Conservation (phyloP, 23 tunicate species). For the Clavelina lepadiformis region DNA sequence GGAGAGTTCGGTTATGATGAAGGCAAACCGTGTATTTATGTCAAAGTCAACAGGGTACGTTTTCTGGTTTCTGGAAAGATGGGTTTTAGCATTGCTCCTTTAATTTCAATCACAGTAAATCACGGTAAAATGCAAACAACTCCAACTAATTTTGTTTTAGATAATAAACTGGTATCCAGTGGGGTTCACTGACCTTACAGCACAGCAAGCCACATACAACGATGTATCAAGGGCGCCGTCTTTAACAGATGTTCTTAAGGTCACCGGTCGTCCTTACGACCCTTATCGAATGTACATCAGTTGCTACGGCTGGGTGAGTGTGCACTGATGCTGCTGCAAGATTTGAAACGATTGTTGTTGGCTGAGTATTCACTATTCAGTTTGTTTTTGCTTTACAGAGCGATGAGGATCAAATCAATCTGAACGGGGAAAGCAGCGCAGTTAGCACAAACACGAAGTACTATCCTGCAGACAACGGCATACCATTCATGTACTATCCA, state of each 20-base stretch:
- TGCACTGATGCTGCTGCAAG: not conserved
- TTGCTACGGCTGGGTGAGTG: slow-evolving; percentile 69
- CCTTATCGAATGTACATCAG: slow-evolving; percentile 56
- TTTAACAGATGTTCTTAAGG: slow-evolving; percentile 27
- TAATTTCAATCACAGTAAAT: not conserved
- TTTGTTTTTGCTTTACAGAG: not conserved
- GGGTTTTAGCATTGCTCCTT: no score
- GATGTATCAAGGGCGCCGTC: slow-evolving; percentile 59
- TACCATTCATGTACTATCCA: slow-evolving; percentile 56
- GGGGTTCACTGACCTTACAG: slow-evolving; percentile 42
- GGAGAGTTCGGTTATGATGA: slow-evolving; percentile 62
- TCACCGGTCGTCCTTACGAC: slow-evolving; percentile 16
- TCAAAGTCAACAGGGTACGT: slow-evolving; percentile 73
- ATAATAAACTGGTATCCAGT: slow-evolving; percentile 94
- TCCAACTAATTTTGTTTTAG: slow-evolving; percentile 27
- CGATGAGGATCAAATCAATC: slow-evolving; percentile 9
- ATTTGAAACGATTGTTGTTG: not conserved
- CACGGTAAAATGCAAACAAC: not conserved
- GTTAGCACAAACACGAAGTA: slow-evolving; percentile 13
- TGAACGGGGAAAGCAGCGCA: slow-evolving; percentile 13
- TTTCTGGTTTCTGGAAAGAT: no score
- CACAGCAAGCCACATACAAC: slow-evolving; percentile 21
- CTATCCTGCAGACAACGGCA: slow-evolving; percentile 17
- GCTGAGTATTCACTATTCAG: no score
- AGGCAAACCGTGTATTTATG: slow-evolving; percentile 78